Evolutionary conservation across 64 coral and sea anemone genomes (phyloP), one percentile per base, ranked within the genome.

Genomic region (Catalaphyllia jardinei): DNA sequence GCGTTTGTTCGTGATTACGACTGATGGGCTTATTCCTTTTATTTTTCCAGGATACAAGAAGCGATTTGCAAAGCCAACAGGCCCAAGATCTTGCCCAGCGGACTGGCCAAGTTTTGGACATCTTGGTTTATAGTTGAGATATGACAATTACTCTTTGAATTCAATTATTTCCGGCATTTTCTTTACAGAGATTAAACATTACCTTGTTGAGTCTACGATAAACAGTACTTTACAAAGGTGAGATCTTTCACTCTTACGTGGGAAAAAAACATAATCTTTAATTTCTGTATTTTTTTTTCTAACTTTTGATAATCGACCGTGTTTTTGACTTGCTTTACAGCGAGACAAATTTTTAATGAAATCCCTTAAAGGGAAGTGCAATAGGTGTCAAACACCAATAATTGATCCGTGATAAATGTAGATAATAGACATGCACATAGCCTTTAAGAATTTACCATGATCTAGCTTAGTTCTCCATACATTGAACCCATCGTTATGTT

Each of bases 41-140:
- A 25, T 76, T 64, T 67, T 28, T 65, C 0, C 57, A 90, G 77
- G 88, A 14, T 90, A 82, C 62, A 79, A 67, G 39, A 82, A 69
- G 11, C 77, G 64, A 18, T 38, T 82, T 3, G 1, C 38, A 17
- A 80, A 82, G 50, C 88, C 88, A 42, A 38, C 6, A 31, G 88
- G 88, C 10, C 88, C 88, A 17, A 57, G 88, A 17, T 16, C 20
- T 30, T 82, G 88, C 46, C 88, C 88, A 80, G 31, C 22, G 0
- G 52, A 90, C 16, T 90, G 77, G 88, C 88, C 88, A 69, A 69
- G 22, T 25, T 69, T 69, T n/a, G 65, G 65, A 24, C 25, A 69
- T 29, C 65, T n/a, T 69, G 65, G 22, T 7, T 69, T 69, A 69
- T 69, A 69, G 24, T 25, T 69, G 3, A 69, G 65, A 69, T 11